Percentiles rank a stretch among this genome's conserved stretches.
These are phyloP conservation scores for Drosophila anceps DNA, from an alignment of 2,888 invertebrate genomes.

Conservation along the genomic window DNA sequence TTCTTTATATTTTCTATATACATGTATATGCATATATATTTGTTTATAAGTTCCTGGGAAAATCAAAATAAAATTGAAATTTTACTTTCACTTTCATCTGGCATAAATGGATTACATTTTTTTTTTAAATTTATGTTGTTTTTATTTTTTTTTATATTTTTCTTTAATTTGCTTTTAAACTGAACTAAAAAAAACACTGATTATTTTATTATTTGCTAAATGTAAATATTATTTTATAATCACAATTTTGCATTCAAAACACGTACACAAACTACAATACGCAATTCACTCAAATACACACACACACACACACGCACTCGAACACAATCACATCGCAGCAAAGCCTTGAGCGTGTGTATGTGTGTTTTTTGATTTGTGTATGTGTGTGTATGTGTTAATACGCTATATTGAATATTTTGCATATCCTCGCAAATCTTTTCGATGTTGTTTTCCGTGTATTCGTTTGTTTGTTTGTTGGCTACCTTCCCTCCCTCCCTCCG, in stretches of 20 bases:
- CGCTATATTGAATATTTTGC: constrained; percentile 27
- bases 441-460: constrained; percentile 45
- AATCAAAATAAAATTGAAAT: too few species aligned
- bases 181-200: not conserved
- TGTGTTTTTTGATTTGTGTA: constrained; percentile 16
- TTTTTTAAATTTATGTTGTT: not conserved
- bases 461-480: constrained; percentile 32
- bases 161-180: not conserved
- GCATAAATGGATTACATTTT: too few species aligned
- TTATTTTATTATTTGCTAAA: not conserved
- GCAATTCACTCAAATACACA: not conserved
- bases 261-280: not conserved
- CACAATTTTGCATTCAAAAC: not conserved
- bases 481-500: not conserved
- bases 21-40: too few species aligned
- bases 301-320: constrained; percentile 1
- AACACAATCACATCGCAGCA: not conserved
- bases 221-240: constrained; percentile 9
- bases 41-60: too few species aligned
- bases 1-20: too few species aligned
- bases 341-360: not conserved
- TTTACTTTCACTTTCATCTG: too few species aligned
- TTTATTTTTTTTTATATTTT: not conserved
- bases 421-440: constrained; percentile 23
- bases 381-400: constrained; percentile 2